phyloP scores from a whole-genome alignment of 2,888 invertebrate genomes.

The Archaeoteleia sp. region DNA sequence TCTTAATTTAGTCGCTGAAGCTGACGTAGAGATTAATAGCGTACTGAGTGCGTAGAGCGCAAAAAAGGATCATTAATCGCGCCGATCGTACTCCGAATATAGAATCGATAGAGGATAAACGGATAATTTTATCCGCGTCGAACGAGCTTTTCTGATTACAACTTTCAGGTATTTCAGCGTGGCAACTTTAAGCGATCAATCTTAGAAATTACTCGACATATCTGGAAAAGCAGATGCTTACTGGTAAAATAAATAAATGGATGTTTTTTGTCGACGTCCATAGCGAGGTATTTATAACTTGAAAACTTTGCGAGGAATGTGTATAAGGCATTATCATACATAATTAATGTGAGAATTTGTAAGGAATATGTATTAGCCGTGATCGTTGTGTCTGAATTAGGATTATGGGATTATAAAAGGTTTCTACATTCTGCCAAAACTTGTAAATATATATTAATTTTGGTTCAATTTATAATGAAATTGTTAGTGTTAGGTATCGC shows the following conservation, averaged over 20 bases:
- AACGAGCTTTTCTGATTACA: constrained; percentile 26
- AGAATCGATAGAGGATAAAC: constrained; percentile 33
- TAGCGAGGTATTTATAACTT: too few relatives aligned
- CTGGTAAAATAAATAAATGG: background rate
- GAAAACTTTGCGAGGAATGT: too few relatives aligned
- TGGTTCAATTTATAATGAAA: too few relatives aligned
- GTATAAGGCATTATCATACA: too few relatives aligned
- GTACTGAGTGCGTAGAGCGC: constrained; percentile 16
- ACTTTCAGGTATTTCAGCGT: constrained; percentile 8
- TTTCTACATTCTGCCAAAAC: too few relatives aligned
- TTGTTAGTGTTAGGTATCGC: too few relatives aligned
- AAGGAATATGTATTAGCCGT: too few relatives aligned
- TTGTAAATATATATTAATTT: too few relatives aligned
- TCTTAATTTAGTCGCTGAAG: constrained; percentile 34
- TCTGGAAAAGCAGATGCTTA: background rate
- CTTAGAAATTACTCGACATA: constrained; percentile 13
- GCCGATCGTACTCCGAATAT: constrained; percentile 24
- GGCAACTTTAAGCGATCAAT: constrained; percentile 7
- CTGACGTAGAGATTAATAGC: constrained; percentile 38
- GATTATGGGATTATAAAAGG: too few relatives aligned
- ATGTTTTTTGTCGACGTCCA: too few relatives aligned
- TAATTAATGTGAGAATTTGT: too few relatives aligned
- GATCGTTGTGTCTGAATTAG: too few relatives aligned
- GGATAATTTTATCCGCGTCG: constrained; percentile 25
- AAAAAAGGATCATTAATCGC: constrained; percentile 39